Evolutionary conservation across 2,797 vertebrate genomes (phyloP).

Genomic region (Valencia hispanica): DNA sequence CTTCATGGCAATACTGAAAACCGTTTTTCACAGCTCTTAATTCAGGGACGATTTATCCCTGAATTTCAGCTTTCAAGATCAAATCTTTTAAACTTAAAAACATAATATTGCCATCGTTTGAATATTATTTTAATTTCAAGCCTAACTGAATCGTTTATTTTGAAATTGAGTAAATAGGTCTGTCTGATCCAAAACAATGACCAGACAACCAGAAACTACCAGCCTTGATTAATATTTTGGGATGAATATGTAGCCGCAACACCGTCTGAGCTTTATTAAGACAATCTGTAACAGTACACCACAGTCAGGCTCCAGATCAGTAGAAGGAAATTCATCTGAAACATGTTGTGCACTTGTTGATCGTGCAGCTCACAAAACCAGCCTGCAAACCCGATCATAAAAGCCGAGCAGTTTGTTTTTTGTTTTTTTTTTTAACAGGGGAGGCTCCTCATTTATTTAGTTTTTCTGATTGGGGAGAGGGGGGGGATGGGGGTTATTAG

Average conservation of each 20-base stretch:
- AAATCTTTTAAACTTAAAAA: neutral
- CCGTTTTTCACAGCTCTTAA: too few relatives aligned
- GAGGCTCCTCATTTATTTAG: slow-evolving; percentile 17
- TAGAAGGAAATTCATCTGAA: slow-evolving; percentile 39
- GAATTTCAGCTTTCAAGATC: neutral
- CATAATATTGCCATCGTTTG: neutral
- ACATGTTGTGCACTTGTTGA: slow-evolving; percentile 78
- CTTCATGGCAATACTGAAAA: neutral
- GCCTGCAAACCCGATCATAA: slow-evolving; percentile 22
- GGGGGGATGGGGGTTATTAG: slow-evolving; percentile 52
- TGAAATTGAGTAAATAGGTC: neutral
- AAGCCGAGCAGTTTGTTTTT: slow-evolving; percentile 22
- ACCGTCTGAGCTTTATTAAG: slow-evolving; percentile 41
- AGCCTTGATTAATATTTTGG: neutral
- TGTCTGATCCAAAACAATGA: neutral
- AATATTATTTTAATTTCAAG: neutral
- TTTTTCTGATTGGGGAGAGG: too few relatives aligned
- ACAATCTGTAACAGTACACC: slow-evolving; percentile 25
- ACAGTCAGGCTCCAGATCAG: slow-evolving; percentile 28
- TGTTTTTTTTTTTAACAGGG: too few relatives aligned
- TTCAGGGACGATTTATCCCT: neutral
- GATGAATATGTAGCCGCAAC: slow-evolving; percentile 16
- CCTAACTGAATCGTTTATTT: neutral
- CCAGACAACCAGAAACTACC: neutral
- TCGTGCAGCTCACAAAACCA: slow-evolving; percentile 48